Base-by-base conservation (phyloP, 2,113 vertebrate genomes). In the Rhizomys pruinosus region DNA sequence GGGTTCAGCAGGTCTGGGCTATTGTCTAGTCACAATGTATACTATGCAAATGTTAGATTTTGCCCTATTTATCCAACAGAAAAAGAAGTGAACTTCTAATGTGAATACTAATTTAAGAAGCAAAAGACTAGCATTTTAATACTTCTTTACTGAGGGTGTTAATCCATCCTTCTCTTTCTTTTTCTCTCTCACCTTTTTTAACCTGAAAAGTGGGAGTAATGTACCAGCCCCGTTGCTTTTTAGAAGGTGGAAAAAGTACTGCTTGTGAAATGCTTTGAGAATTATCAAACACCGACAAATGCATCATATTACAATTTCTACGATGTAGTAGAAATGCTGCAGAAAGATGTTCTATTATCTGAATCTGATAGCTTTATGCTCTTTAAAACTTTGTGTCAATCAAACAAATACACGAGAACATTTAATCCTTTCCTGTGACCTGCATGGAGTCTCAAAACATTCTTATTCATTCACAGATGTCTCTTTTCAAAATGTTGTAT, bases 241-340 rank as follows among this genome's bases (percentile, higher is more conserved):
- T 5, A 74, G 42, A 92, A 79, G 57, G 81, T 13, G 66, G 63
- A 92, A 55, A 72, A 92, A 79, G 32, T 61, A 59, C 47, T 85
- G 23, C 25, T 69, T 57, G 63, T 74, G 23, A 90, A 69, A 87
- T 64, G 42, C 74, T 94, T 91, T 88, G 78, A 78, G 73, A 84
- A 94, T 72, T 81, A 85, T 69, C 47, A 84, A 68, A 88, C 92
- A 59, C 42, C 34, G 69, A 39, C 8, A 64, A 78, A 84, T 55
- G n/a, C n/a, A 29, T 6, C 34, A 52, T 59, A 80, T 77, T 63
- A 55, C 76, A 73, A 68, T 68, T 93, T 81, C 84, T 91, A 63
- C 92, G 74, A 39, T 57, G 5, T 39, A 63, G 27, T 16, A 66
- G 63, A 91, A 84, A 3, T 39, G 3, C 32, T 94, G 77, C 17